These are phyloP conservation scores for Leptarthrus brevirostris DNA, from an alignment of 2,888 invertebrate genomes.

Conservation along the genomic window DNA sequence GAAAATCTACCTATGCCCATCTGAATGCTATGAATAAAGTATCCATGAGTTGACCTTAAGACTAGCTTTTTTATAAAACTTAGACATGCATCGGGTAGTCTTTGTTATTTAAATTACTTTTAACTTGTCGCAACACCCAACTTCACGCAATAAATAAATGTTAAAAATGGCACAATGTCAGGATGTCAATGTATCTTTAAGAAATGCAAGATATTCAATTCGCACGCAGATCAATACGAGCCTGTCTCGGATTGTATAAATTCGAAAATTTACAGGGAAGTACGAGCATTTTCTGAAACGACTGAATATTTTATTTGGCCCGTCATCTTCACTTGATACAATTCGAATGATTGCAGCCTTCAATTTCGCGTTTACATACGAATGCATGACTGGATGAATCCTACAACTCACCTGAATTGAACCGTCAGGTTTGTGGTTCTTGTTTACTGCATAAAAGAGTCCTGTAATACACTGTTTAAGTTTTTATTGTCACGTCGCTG, in stretches of 20 bases:
- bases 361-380: slow-evolving; percentile 31
- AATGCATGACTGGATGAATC: slow-evolving; percentile 1
- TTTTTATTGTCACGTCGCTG: slow-evolving; percentile 41
- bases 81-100: background rate
- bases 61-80: background rate
- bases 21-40: no score
- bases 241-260: slow-evolving; percentile 17
- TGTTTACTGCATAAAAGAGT: slow-evolving; percentile 2
- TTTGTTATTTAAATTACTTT: slow-evolving; percentile 40
- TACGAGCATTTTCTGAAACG: background rate
- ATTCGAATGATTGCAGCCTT: slow-evolving; percentile 11
- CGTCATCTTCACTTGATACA: slow-evolving; percentile 31
- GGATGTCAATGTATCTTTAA: slow-evolving; percentile 27
- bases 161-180: slow-evolving; percentile 21
- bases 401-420: slow-evolving; percentile 31
- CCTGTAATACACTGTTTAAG: slow-evolving; percentile 21
- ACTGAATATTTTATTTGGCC: slow-evolving; percentile 34
- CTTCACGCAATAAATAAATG: slow-evolving; percentile 34
- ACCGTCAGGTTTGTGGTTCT: background rate
- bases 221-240: slow-evolving; percentile 39
- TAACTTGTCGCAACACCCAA: slow-evolving; percentile 33
- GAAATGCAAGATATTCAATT: slow-evolving; percentile 37
- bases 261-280: background rate
- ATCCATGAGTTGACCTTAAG: no score
- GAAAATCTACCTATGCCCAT: no score